phyloP scores from a whole-genome alignment of 2,113 vertebrate genomes.

The human (Homo sapiens) region DNA sequence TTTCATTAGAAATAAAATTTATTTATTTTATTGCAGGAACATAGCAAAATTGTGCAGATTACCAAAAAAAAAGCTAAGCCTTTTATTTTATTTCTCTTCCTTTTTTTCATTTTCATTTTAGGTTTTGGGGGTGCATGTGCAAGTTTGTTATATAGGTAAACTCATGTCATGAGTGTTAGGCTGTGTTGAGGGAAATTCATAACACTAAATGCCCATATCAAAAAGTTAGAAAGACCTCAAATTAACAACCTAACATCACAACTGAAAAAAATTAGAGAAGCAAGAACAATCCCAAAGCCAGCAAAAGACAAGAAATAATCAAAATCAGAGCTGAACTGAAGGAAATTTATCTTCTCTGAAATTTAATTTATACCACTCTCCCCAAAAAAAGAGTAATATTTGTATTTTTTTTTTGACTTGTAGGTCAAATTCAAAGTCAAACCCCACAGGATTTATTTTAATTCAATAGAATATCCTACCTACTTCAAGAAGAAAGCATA shows the following conservation, averaged over 20 bases:
- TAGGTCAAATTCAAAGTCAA: conserved; percentile 10
- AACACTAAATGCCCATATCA: too few relatives aligned
- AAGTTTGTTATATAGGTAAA: too few relatives aligned
- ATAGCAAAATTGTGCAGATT: neutral
- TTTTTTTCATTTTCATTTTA: too few relatives aligned
- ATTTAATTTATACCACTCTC: conserved; percentile 15
- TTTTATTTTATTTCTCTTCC: neutral
- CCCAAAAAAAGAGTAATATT: neutral
- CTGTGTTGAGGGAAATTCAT: too few relatives aligned
- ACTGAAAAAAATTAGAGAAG: too few relatives aligned
- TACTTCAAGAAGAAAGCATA: neutral
- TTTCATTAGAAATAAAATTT: conserved; percentile 2
- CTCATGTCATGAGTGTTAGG: too few relatives aligned
- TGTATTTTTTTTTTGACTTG: neutral
- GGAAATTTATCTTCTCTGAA: neutral
- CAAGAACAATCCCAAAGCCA: too few relatives aligned
- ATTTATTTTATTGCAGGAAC: neutral
- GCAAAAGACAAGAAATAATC: too few relatives aligned
- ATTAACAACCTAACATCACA: too few relatives aligned
- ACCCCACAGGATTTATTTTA: neutral
- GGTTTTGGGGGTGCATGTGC: too few relatives aligned
- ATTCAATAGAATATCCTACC: neutral
- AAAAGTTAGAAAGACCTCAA: too few relatives aligned
- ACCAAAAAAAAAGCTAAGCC: neutral
- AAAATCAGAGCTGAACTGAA: too few relatives aligned